phyloP scores from a whole-genome alignment of 2,888 invertebrate genomes.

The Leucoma salicis region DNA sequence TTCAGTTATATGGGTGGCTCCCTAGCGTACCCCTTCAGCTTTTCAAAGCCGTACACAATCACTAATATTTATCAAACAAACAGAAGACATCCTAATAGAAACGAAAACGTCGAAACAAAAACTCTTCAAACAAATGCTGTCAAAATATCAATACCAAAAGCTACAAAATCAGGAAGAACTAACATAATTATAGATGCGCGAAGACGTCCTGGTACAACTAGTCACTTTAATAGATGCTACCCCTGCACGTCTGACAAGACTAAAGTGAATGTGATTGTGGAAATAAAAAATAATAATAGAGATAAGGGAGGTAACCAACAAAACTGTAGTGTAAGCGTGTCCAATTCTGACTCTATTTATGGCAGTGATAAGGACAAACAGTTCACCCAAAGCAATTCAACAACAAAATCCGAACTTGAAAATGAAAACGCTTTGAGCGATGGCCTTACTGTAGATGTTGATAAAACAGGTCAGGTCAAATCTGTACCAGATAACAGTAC shows the following conservation, averaged over 20 bases:
- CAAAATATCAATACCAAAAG: conserved; percentile 27
- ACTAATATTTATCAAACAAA: neutral
- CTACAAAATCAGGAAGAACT: conserved; percentile 19
- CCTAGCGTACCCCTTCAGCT: conserved; percentile 3
- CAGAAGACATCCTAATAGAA: neutral
- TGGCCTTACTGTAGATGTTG: too few relatives aligned
- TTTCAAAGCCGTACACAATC: neutral
- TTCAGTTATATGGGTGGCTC: conserved; percentile 3
- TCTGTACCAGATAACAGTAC: too few relatives aligned
- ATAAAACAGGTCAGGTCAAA: too few relatives aligned
- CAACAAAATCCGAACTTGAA: too few relatives aligned
- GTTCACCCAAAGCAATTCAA: too few relatives aligned
- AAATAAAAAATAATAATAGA: neutral
- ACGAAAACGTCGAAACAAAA: conserved; percentile 4
- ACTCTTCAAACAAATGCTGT: conserved; percentile 12
- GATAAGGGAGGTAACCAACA: neutral
- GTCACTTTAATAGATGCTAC: neutral
- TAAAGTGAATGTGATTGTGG: conserved; percentile 14
- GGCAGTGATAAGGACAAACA: too few relatives aligned
- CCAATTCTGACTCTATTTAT: too few relatives aligned
- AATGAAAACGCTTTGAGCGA: too few relatives aligned
- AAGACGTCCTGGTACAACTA: conserved; percentile 1
- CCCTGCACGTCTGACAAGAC: neutral
- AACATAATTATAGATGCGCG: conserved; percentile 41
- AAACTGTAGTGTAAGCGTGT: too few relatives aligned